A percentile compares a stretch with the other conserved stretches of the same genome.
phyloP scores from a whole-genome alignment of 2,113 vertebrate genomes.

The Labeo catla region DNA sequence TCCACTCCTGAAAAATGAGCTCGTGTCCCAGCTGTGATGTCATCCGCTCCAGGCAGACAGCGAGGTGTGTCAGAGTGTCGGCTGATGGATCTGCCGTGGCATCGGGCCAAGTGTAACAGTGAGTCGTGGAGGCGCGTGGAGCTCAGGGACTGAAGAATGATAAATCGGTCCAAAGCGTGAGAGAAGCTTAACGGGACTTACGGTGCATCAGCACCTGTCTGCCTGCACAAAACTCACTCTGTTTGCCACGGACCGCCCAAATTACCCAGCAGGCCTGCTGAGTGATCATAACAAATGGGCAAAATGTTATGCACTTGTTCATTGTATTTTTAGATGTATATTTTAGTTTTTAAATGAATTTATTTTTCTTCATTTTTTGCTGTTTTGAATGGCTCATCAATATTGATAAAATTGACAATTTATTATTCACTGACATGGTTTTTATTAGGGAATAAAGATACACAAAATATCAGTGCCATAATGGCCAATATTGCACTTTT shows the following conservation, averaged over 20 bases:
- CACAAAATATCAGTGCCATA: no score
- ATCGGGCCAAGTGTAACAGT: slow-evolving; percentile 54
- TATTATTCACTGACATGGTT: not conserved
- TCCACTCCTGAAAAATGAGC: slow-evolving; percentile 27
- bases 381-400: not conserved
- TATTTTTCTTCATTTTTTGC: not conserved
- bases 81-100: slow-evolving; percentile 48
- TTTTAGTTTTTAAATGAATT: not conserved
- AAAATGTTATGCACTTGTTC: not conserved
- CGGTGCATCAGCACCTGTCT: slow-evolving; percentile 39
- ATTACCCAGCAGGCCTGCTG: not conserved
- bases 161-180: slow-evolving; percentile 38
- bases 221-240: not conserved
- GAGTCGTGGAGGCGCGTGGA: slow-evolving; percentile 51
- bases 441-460: no score
- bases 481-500: no score
- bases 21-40: slow-evolving; percentile 29
- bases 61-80: slow-evolving; percentile 36
- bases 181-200: slow-evolving; percentile 38
- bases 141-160: slow-evolving; percentile 49
- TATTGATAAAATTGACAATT: not conserved
- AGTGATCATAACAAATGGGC: not conserved
- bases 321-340: not conserved
- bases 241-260: not conserved
- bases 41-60: slow-evolving; percentile 31